Base-by-base conservation (phyloP, 2,888 invertebrate genomes). In the Vesta saturnalis region DNA sequence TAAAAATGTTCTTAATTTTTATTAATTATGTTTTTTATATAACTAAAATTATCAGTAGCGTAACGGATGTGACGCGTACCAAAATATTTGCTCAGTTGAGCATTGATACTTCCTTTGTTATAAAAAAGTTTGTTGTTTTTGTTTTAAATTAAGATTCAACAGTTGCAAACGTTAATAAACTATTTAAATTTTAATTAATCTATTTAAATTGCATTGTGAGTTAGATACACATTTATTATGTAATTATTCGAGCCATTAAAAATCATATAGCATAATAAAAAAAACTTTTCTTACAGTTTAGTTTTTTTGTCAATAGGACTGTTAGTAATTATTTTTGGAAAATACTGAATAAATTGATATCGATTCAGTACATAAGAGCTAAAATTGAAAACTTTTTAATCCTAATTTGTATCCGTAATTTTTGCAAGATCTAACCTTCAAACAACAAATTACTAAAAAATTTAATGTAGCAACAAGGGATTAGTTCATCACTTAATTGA, bases 1-100 rank as follows among this genome's bases (percentile, higher is more conserved):
- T 39, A 39, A 39, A 39, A 39, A 39, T 39, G n/a, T 39, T 39
- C 39, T 39, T 39, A 39, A 39, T 39, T 39, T 39, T 39, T 39
- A 39, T 39, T 39, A 39, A 39, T 39, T 39, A 39, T n/a, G 39
- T 2, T n/a, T 39, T 39, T 39, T 39, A 39, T 6, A 39, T 39
- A 1, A 39, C n/a, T n/a, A n/a, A 39, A 39, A 39, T 39, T 39
- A 39, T 39, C n/a, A 4, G 2, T 12, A 3, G n/a, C 39, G 39
- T 39, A 39, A 39, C 39, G 39, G 39, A 39, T 39, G 39, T 39
- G 39, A 39, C 39, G 39, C n/a, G 39, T 39, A n/a, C 39, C 39
- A 39, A 39, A 39, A 39, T 39, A n/a, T 39, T 39, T 39, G 39
- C 39, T 8, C 8, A 5, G 8, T 8, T 3, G 23, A 23, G 23